These are phyloP conservation scores for Labeo rohita DNA, from an alignment of 2,113 vertebrate species.

Conservation along the genomic window DNA sequence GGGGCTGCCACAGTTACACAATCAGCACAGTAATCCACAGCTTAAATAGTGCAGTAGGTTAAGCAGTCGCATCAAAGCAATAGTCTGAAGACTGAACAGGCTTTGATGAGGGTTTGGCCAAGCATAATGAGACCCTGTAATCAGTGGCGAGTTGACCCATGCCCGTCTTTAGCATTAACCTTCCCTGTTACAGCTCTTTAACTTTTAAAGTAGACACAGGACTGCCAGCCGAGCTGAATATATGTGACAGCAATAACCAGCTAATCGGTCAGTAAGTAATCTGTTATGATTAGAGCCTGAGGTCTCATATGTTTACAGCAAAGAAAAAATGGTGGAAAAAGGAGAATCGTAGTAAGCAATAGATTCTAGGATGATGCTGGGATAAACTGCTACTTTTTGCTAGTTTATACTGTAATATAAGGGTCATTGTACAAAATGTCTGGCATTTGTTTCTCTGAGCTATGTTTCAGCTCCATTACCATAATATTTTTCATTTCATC, in stretches of 20 bases:
- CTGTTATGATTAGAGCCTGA: conserved; percentile 9
- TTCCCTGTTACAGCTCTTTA: conserved; percentile 44
- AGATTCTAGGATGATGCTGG: not conserved
- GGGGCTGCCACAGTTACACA: conserved; percentile 62
- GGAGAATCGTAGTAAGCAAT: not conserved
- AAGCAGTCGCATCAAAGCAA: conserved; percentile 25
- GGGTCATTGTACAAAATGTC: not conserved
- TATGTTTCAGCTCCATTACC: not conserved
- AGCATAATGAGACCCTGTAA: conserved; percentile 33
- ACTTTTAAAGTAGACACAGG: conserved; percentile 18
- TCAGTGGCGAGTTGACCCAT: conserved; percentile 24
- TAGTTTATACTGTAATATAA: not conserved
- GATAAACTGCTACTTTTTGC: not conserved
- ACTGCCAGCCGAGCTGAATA: conserved; percentile 25
- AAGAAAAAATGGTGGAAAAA: not conserved
- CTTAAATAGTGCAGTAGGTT: conserved; percentile 62
- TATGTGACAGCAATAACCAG: conserved; percentile 23
- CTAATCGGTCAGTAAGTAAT: conserved; percentile 21
- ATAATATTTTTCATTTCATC: no score
- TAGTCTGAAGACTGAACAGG: not conserved
- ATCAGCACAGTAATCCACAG: conserved; percentile 75
- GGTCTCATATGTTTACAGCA: not conserved
- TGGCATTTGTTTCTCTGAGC: not conserved
- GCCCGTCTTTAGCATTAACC: not conserved
- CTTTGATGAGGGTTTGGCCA: conserved; percentile 5